Conservation (phyloP, 2,888 invertebrate genomes). For the Drosophila mimica region DNA sequence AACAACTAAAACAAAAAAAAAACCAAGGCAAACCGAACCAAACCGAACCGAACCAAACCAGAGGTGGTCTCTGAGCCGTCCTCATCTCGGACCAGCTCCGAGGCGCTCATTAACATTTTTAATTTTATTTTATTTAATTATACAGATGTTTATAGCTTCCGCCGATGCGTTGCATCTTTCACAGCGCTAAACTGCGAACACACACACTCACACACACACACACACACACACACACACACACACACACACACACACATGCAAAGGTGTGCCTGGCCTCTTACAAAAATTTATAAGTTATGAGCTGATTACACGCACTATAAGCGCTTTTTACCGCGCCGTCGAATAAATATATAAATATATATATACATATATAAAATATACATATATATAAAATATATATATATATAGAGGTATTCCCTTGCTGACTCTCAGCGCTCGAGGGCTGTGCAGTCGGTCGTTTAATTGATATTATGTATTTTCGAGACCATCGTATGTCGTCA, state of each 20-base stretch:
- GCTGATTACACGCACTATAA: slow-evolving; percentile 81
- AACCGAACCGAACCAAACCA: neutral
- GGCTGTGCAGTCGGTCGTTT: slow-evolving; percentile 40
- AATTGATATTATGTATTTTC: slow-evolving; percentile 70
- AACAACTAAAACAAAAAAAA: neutral
- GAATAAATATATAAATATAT: neutral
- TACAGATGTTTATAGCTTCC: slow-evolving; percentile 79
- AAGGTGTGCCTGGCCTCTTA: slow-evolving; percentile 38
- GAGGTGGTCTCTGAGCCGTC: slow-evolving; percentile 1
- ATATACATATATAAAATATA: too few relatives aligned
- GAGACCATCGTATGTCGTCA: slow-evolving; percentile 57
- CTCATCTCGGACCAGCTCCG: slow-evolving; percentile 20
- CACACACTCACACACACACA: slow-evolving; percentile 26
- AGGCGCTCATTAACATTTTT: slow-evolving; percentile 76
- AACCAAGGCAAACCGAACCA: neutral
- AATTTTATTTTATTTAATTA: slow-evolving; percentile 82
- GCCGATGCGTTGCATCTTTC: slow-evolving; percentile 71
- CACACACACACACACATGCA: neutral
- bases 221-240: neutral
- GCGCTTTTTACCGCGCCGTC: slow-evolving; percentile 67
- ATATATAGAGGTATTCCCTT: neutral
- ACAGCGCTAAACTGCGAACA: slow-evolving; percentile 75
- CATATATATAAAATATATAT: neutral
- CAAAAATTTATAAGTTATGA: slow-evolving; percentile 77
- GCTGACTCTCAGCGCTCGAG: slow-evolving; percentile 3